phyloP scores from a whole-genome alignment of 2,797 vertebrate species.

The Pseudochromis fuscus region DNA sequence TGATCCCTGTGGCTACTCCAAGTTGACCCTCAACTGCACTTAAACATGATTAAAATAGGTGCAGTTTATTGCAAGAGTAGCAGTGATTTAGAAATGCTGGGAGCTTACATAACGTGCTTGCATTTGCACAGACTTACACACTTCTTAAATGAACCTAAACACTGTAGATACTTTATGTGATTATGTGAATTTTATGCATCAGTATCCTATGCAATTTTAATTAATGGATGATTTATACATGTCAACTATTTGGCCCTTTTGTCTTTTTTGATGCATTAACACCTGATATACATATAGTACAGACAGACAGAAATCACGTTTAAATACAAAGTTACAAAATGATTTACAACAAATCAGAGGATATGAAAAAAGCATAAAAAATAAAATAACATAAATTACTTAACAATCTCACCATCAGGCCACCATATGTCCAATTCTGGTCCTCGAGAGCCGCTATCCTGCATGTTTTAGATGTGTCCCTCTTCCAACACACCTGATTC shows the following conservation, averaged over 20 bases:
- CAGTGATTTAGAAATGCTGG: background rate
- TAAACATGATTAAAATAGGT: constrained; percentile 16
- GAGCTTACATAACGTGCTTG: background rate
- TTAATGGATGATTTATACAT: too few species aligned
- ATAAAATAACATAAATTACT: background rate
- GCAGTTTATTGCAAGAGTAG: constrained; percentile 5
- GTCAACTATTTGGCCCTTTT: too few species aligned
- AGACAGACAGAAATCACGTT: too few species aligned
- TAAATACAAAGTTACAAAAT: background rate
- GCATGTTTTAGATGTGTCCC: too few species aligned
- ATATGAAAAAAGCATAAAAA: background rate
- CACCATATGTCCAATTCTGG: too few species aligned
- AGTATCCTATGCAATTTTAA: too few species aligned
- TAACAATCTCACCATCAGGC: background rate
- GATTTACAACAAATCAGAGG: background rate
- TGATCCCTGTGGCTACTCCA: constrained; percentile 15
- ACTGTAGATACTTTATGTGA: background rate
- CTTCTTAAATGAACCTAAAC: constrained; percentile 2
- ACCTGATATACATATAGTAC: too few species aligned
- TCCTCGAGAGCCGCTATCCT: too few species aligned
- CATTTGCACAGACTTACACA: background rate
- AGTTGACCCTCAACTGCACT: constrained; percentile 28
- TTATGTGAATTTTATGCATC: too few species aligned
- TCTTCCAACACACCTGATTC: too few species aligned
- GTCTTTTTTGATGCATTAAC: too few species aligned